phyloP scores from a whole-genome alignment of 2,797 vertebrate genomes.

The Gallinago nigripennis region DNA sequence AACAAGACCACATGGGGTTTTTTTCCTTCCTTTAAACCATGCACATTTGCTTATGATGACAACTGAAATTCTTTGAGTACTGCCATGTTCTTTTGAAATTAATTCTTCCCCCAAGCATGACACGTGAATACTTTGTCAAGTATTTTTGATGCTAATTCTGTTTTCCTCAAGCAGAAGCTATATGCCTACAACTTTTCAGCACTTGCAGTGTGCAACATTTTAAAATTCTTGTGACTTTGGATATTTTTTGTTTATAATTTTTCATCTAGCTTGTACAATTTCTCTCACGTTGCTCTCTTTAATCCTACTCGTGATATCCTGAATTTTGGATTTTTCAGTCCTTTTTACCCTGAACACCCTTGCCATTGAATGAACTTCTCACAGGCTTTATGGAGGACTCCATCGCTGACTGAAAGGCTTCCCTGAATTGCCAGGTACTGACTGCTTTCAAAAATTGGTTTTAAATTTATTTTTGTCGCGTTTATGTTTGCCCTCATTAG shows the following conservation, averaged over 20 bases:
- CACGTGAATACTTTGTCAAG: neutral
- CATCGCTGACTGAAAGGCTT: neutral
- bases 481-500: neutral
- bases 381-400: neutral
- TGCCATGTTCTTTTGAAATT: neutral
- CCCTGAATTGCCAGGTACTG: neutral
- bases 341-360: neutral
- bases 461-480: constrained; percentile 8
- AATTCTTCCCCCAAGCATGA: neutral
- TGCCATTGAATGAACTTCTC: neutral
- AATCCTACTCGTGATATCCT: neutral
- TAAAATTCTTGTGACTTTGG: neutral
- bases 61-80: neutral
- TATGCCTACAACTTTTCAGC: neutral
- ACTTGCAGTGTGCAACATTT: neutral
- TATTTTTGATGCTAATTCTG: neutral
- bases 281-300: neutral
- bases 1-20: neutral
- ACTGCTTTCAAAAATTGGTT: neutral
- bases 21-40: neutral
- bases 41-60: neutral
- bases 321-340: neutral
- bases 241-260: neutral
- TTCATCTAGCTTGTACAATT: neutral
- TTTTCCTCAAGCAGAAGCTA: neutral